These are phyloP conservation scores for Danio rerio DNA, from an alignment of 2,113 vertebrate species.

Conservation along the genomic window GRCz12tu NC_133192.1:57873501-57874000, in stretches of 20 bases:
- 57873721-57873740: slow-evolving; percentile 77
- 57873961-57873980: slow-evolving; percentile 79
- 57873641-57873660: slow-evolving; percentile 69
- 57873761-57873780: slow-evolving; percentile 76
- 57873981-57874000: slow-evolving; percentile 81
- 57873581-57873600: slow-evolving; percentile 74
- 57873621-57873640: slow-evolving; percentile 66
- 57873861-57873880: slow-evolving; percentile 75
- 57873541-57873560: slow-evolving; percentile 81
- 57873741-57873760: slow-evolving; percentile 80
- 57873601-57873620: slow-evolving; percentile 69
- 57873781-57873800: slow-evolving; percentile 77
- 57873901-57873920: slow-evolving; percentile 69
- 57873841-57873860: slow-evolving; percentile 74
- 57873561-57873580: slow-evolving; percentile 82
- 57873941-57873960: slow-evolving; percentile 70
- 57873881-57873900: slow-evolving; percentile 63
- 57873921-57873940: slow-evolving; percentile 65
- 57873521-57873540: slow-evolving; percentile 80
- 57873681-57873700: slow-evolving; percentile 79
- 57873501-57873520: slow-evolving; percentile 61
- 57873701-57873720: slow-evolving; percentile 80
- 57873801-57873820: slow-evolving; percentile 75
- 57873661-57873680: slow-evolving; percentile 62
- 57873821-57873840: slow-evolving; percentile 74